These are phyloP conservation scores for Thaleichthys pacificus DNA, from an alignment of 2,797 vertebrate genomes.

Conservation along the genomic window DNA sequence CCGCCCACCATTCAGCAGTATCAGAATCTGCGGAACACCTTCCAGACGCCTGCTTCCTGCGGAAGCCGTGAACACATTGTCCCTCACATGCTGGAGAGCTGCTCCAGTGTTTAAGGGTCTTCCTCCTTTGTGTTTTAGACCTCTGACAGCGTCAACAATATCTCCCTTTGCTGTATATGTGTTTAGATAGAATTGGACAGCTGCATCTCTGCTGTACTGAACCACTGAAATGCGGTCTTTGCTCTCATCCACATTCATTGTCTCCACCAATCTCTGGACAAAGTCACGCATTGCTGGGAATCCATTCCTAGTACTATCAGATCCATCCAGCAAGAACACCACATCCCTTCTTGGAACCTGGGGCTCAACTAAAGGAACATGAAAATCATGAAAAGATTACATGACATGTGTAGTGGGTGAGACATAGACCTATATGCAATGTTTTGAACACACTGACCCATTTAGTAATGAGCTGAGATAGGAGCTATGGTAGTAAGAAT, in stretches of 20 bases:
- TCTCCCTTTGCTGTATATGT: constrained; percentile 70
- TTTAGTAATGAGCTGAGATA: no score
- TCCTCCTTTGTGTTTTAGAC: constrained; percentile 70
- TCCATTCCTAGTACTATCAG: constrained; percentile 67
- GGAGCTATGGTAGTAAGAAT: no score
- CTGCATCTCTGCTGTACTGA: constrained; percentile 75
- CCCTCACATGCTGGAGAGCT: constrained; percentile 64
- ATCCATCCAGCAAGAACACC: constrained; percentile 81
- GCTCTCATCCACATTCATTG: constrained; percentile 70
- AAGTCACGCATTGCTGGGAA: constrained; percentile 74
- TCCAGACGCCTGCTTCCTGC: constrained; percentile 79
- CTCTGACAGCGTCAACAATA: constrained; percentile 57
- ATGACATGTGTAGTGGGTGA: neutral
- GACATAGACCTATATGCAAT: neutral
- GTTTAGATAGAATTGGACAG: constrained; percentile 73
- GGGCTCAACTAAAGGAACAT: constrained; percentile 6
- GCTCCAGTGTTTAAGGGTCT: constrained; percentile 73
- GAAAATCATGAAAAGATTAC: neutral
- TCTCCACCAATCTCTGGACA: constrained; percentile 72
- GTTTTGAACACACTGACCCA: no score
- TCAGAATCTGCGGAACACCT: constrained; percentile 45
- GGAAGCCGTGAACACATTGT: constrained; percentile 73
- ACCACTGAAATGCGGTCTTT: constrained; percentile 70
- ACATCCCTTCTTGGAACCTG: constrained; percentile 71
- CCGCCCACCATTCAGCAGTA: constrained; percentile 44